Conservation (phyloP, 1,140 invertebrate genomes). For the Lamellibrachia luymesi region DNA sequence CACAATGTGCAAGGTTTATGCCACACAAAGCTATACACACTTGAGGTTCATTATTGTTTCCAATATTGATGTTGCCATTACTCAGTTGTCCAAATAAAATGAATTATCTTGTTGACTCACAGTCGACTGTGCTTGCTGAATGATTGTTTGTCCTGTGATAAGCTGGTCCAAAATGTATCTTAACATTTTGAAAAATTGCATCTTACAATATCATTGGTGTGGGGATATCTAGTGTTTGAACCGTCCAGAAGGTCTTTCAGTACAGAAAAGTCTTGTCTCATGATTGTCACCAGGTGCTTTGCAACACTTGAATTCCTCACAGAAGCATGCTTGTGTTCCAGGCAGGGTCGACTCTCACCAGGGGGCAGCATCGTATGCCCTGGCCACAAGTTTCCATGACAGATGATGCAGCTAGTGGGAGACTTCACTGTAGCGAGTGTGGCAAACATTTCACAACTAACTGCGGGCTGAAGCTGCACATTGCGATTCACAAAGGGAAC, state of each 20-base stretch:
- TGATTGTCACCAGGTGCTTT: neutral
- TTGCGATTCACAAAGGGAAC: neutral
- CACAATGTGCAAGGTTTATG: neutral
- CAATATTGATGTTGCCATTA: neutral
- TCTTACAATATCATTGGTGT: neutral
- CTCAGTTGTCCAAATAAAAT: neutral
- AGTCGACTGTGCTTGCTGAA: neutral
- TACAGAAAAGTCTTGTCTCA: neutral
- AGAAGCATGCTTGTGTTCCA: neutral
- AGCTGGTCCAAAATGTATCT: neutral
- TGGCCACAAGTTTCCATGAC: neutral
- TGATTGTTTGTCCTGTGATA: neutral
- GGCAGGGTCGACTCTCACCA: neutral
- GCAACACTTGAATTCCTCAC: neutral
- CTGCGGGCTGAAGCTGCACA: neutral
- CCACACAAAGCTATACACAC: neutral
- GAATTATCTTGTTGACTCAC: neutral
- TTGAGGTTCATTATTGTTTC: neutral
- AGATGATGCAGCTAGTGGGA: neutral
- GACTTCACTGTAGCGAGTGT: slow-evolving; percentile 6
- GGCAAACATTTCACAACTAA: neutral
- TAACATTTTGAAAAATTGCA: neutral
- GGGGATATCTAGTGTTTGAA: neutral
- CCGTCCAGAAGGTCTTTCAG: neutral
- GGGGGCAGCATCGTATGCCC: neutral